Conservation (phyloP, 2,113 vertebrate genomes). For the Casuarius casuarius region DNA sequence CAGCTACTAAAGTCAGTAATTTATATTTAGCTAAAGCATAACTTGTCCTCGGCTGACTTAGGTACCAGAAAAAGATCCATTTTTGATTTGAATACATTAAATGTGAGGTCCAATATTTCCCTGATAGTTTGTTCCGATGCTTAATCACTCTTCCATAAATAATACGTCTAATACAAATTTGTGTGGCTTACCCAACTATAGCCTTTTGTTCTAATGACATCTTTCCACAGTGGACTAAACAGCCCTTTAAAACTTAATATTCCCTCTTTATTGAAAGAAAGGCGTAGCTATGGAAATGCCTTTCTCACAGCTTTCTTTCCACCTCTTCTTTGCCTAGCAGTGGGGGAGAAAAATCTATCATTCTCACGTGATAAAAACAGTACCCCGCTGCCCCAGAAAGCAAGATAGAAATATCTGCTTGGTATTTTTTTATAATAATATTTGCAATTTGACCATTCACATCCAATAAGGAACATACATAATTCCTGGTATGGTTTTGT, state of each 20-base stretch:
- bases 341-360: background rate
- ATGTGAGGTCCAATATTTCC: background rate
- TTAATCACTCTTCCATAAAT: background rate
- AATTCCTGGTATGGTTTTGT: background rate
- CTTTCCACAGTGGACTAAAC: background rate
- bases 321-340: background rate
- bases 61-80: background rate
- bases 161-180: background rate
- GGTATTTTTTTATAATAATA: background rate
- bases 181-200: background rate
- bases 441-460: background rate
- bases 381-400: background rate
- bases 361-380: background rate
- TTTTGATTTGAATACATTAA: background rate
- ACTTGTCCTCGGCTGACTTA: background rate
- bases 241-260: background rate
- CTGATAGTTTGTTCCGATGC: background rate
- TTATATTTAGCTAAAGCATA: background rate
- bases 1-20: background rate
- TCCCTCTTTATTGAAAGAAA: background rate
- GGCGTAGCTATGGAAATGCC: fast-evolving
- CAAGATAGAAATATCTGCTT: background rate
- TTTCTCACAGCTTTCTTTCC: background rate
- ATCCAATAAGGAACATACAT: background rate
- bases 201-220: background rate